Evolutionary conservation across 2,113 vertebrate species (phyloP).

Genomic region (Ornithorhynchus anatinus): DNA sequence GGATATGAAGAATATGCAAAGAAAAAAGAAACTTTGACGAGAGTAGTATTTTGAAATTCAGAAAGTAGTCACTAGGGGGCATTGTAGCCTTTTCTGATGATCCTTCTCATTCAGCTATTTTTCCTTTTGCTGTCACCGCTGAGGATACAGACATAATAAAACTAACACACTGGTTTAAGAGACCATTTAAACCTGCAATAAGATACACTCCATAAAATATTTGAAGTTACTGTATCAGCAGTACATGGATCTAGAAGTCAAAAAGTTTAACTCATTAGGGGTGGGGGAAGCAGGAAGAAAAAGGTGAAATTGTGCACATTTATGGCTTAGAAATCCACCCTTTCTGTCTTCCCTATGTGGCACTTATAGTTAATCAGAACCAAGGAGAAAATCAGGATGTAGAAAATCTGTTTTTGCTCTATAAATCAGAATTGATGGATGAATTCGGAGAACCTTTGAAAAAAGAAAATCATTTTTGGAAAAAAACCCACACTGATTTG

Average conservation of each 20-base stretch:
- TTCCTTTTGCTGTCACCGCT: background rate
- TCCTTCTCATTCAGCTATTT: background rate
- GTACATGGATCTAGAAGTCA: background rate
- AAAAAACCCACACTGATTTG: background rate
- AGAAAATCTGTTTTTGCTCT: background rate
- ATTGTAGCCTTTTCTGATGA: rapidly evolving
- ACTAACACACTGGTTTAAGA: conserved; percentile 4
- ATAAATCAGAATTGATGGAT: background rate
- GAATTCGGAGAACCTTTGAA: background rate
- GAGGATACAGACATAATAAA: conserved; percentile 21
- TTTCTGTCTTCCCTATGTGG: background rate
- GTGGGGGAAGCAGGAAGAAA: background rate
- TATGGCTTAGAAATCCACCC: background rate
- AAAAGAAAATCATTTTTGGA: background rate
- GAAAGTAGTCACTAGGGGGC: conserved; percentile 25
- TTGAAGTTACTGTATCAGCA: conserved; percentile 14
- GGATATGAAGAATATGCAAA: rapidly evolving
- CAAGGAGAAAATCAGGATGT: background rate
- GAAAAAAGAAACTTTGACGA: rapidly evolving
- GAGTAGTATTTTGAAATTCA: background rate
- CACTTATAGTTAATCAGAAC: background rate
- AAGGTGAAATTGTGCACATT: background rate
- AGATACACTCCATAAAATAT: conserved; percentile 18
- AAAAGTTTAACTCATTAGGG: background rate
- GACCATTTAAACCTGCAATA: conserved; percentile 9